phyloP scores from a whole-genome alignment of 2,797 vertebrate genomes.

The Siniperca obscura region DNA sequence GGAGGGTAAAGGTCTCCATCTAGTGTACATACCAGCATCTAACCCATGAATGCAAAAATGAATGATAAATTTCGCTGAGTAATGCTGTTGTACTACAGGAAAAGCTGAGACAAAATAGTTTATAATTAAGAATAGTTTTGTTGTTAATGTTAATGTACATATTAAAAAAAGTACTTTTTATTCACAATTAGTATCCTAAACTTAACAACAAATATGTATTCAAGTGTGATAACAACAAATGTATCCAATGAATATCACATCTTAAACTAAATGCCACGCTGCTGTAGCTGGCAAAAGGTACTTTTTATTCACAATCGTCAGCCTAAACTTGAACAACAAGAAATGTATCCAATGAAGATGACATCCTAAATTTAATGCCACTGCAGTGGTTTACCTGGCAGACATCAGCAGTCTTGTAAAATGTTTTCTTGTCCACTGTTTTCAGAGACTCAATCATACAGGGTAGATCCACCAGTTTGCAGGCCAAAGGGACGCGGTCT shows the following conservation, averaged over 20 bases:
- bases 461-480: conserved; percentile 95
- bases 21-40: conserved; percentile 98
- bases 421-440: conserved; percentile 95
- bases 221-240: background rate
- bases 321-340: background rate
- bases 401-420: conserved; percentile 96
- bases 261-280: background rate
- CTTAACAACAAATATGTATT: background rate
- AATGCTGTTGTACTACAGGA: background rate
- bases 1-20: conserved; percentile 98
- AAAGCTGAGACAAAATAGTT: background rate
- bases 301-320: background rate
- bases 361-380: background rate
- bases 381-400: conserved; percentile 89
- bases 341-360: background rate
- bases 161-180: background rate
- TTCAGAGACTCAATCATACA: conserved; percentile 94
- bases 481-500: conserved; percentile 91
- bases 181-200: background rate
- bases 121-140: background rate
- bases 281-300: background rate
- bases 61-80: conserved; percentile 10
- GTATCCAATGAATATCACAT: background rate
- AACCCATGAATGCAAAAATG: conserved; percentile 18
- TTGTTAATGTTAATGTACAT: background rate